Base-by-base conservation (phyloP, 2,113 vertebrate species). In the Takifugu flavidus region DNA sequence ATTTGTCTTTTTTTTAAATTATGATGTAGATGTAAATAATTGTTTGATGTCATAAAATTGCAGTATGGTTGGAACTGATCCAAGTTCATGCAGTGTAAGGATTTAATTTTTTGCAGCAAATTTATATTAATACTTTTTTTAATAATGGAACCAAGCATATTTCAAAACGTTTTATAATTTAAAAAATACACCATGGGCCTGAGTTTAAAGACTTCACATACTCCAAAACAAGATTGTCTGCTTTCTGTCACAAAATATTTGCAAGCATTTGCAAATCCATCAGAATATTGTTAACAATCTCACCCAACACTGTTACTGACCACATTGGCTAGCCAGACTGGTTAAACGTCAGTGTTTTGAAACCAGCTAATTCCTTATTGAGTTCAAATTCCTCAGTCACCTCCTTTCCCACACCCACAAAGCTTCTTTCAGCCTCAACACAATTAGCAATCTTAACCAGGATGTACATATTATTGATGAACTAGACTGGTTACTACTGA, bases 341-440 rank as follows among this genome's bases (percentile, higher is more conserved):
- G 62, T 73, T 76, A 68, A 67, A 57, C 47, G 60, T 51, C 59
- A 50, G 34, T 13, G 60, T 58, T 74, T 77, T 77, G 11, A 55
- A 77, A 73, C 66, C 74, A 56, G 60, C 20, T 43, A 31, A 69
- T 78, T 75, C 61, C 65, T 56, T 55, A 42, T 54, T 76, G 53
- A 28, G 70, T 78, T 75, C 69, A 62, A 82, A 86, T 86, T 86
- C 82, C 79, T 79, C 45, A 47, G 70, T 56, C 56, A 27, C 67
- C 75, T 79, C 75, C 81, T 59, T 67, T 25, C 51, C 65, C 56
- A 76, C 72, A 72, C 71, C 51, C 77, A 56, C 58, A 77, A 59
- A 66, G 80, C 79, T 67, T 62, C 53, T 67, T 60, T 26, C 56
- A 68, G 65, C 63, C 74, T 79, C 73, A 71, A 49, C 42, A 55